Evolutionary conservation across 1,140 invertebrate genomes (phyloP), one percentile per base, ranked within the genome.

Genomic region (Tyrophagus putrescentiae): DNA sequence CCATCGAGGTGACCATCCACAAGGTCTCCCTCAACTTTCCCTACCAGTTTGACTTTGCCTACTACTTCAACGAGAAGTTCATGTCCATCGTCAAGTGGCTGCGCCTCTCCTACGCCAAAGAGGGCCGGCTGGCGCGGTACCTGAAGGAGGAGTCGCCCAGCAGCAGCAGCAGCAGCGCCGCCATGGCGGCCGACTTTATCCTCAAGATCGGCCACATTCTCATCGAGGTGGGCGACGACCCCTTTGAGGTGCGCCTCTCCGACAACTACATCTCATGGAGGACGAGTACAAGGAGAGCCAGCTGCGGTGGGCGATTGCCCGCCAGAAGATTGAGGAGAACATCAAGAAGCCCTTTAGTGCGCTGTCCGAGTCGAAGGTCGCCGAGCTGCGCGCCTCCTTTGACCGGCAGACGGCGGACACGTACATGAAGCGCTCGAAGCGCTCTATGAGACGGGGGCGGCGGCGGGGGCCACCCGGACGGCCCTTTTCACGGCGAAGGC

Each of bases 201-300:
- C 72, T 79, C 45, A 72, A 70, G 63, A 84, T 93, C 18, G 89
- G 90, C 76, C 85, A 84, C 65, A 83, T 91, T 69, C 69, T 84
- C 3, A 81, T 98, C 60, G 88, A 96, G 75, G 81, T 98, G 70
- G 85, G 84, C 64, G 95, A 98, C 72, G 94, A 98, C 81, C 91
- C 92, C 1, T 98, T 98, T 70, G 94, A 98, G 76, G 90, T 97
- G 0, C 90, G 88, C 68, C 74, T 98, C 2, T 78, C 91, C 1
- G 89, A 96, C 67, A 98, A 96, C 72, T 97, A 92, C 71, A 96
- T 69, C 74, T 98, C 0, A 69, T 96, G 23, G 90, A 91, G 68
- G 94, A 98, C 70, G 95, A 98, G 72, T 93, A 92, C 66, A 84
- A 87, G 67, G 94, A 98, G 69, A 91, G 86, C 68, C 76, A 92